Base-by-base conservation (phyloP, 2,888 invertebrate genomes). In the Parochlus steinenii region DNA sequence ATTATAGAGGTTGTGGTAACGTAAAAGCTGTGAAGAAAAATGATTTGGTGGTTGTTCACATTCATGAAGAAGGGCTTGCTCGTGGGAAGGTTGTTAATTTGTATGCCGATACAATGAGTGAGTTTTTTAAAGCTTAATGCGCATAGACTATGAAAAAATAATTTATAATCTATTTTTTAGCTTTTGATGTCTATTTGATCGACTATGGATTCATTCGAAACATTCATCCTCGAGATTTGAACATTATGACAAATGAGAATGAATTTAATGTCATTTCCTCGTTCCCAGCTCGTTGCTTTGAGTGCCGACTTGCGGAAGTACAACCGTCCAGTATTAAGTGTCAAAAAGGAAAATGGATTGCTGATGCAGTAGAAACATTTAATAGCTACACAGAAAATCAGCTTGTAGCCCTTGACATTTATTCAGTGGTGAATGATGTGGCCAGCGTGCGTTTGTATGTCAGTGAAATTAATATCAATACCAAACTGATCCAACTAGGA, bases 401-500 rank as follows among this genome's bases (percentile, higher is more conserved):
- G n/a, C 11, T 3, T 3, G 17, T 36, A 10, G 16, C 29, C 25
- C 12, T 18, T n/a, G 24, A 44, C 38, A 55, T 78, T 8, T 85
- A 77, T 54, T 89, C 89, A 0, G 74, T 87, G n/a, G 77, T 82
- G 0, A 69, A 77, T 39, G 70, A 74, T 26, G 63, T 82, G 2
- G 69, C 82, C 0, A 64, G 76, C 2, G 58, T 89, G 2, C 70
- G 75, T 35, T 52, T 89, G 28, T 60, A 63, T 6, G 31, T 46
- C 8, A 61, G 56, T 4, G 51, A 54, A 3, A 35, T 61, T 0
- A 67, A 54, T 42, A 51, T 82, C 5, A 85, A 85, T 52, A 57
- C 75, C 5, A 55, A 62, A 35, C 57, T 92, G 6, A 55, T 83
- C 0, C 54, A 66, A 0, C 52, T 64, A 10, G 69, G 70, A 0